phyloP scores from a whole-genome alignment of 1,140 invertebrate genomes.

The Bombus soroeensis region DNA sequence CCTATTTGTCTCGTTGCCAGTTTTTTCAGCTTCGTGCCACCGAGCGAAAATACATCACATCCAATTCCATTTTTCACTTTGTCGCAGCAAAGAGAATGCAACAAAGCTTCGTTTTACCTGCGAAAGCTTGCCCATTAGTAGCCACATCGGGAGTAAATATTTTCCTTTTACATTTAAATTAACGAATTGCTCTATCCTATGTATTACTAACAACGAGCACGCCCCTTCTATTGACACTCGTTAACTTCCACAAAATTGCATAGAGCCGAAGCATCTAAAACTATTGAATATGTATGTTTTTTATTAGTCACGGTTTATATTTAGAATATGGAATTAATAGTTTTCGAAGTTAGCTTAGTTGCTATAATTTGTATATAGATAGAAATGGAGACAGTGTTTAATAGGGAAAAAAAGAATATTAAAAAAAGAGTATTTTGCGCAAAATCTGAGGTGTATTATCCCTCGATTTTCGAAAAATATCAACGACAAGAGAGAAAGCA shows the following conservation, averaged over 20 bases:
- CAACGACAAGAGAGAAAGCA: background rate
- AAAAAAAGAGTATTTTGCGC: background rate
- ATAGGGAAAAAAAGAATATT: background rate
- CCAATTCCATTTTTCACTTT: constrained; percentile 11
- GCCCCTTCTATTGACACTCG: background rate
- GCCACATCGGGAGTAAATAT: background rate
- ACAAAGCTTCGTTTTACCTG: background rate
- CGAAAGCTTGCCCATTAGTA: background rate
- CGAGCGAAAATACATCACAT: background rate
- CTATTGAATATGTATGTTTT: background rate
- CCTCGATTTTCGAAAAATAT: background rate
- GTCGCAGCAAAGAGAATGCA: background rate
- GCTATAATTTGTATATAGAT: background rate
- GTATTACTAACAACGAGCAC: background rate
- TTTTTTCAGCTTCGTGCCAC: background rate
- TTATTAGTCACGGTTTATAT: background rate
- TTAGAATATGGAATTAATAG: background rate
- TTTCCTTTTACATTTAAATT: constrained; percentile 20
- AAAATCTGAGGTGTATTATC: background rate
- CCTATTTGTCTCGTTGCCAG: background rate
- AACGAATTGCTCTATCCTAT: background rate
- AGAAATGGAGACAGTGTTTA: background rate
- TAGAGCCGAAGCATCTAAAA: background rate
- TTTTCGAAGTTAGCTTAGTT: background rate
- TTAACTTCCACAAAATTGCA: background rate